Percentiles rank a stretch among this genome's conserved stretches.
Evolutionary conservation across 1,140 invertebrate species (phyloP).

Genomic region (Octopus bimaculoides): DNA sequence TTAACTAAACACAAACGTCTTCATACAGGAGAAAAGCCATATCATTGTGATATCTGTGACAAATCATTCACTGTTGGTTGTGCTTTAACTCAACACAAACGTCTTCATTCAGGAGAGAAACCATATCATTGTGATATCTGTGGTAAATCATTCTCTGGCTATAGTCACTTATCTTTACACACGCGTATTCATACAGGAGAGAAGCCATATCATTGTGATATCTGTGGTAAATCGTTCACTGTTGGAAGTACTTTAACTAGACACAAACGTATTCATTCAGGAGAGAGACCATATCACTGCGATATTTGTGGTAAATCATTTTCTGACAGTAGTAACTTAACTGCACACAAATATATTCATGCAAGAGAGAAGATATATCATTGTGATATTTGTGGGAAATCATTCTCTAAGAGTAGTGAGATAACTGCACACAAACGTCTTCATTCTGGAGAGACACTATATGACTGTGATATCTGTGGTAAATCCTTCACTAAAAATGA

Average conservation of each 20-base stretch:
- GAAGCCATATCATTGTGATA: background rate
- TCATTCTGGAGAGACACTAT: constrained; percentile 17
- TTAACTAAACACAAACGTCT: too few species aligned
- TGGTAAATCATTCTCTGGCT: background rate
- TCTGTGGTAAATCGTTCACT: background rate
- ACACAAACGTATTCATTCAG: background rate
- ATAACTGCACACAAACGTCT: background rate
- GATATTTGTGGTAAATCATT: background rate
- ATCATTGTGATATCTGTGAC: too few species aligned
- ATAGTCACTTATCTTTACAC: background rate
- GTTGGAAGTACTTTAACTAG: background rate
- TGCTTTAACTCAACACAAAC: background rate
- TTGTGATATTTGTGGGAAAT: background rate
- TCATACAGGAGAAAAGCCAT: too few species aligned
- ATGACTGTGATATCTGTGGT: constrained; percentile 27
- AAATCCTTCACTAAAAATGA: constrained; percentile 26
- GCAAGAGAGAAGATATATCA: background rate
- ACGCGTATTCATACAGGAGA: background rate
- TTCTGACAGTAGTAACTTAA: background rate
- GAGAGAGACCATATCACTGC: background rate
- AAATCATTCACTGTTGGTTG: too few species aligned
- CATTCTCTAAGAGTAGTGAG: background rate
- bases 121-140: background rate
- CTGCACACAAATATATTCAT: background rate
- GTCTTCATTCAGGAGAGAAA: background rate